Percentiles rank a stretch among this genome's conserved stretches.
phyloP scores from a whole-genome alignment of 2,797 vertebrate genomes.

The Halcyon smyrnensis region DNA sequence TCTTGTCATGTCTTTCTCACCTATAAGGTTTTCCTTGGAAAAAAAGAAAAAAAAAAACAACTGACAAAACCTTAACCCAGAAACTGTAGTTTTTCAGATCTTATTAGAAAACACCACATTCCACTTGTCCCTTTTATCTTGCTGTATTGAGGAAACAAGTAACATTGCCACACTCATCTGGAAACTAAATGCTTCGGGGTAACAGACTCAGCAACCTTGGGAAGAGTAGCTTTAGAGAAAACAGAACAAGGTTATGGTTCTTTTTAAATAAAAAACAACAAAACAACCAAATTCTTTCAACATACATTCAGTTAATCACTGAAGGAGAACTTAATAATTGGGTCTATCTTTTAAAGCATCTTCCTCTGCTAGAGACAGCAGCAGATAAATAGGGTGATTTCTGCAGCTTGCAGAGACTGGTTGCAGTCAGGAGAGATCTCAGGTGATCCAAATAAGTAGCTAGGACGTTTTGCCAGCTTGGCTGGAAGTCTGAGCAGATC shows the following conservation, averaged over 20 bases:
- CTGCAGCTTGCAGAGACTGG: neutral
- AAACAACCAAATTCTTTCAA: neutral
- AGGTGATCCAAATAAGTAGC: neutral
- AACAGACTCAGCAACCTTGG: neutral
- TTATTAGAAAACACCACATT: neutral
- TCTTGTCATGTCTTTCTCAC: neutral
- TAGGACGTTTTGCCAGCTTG: neutral
- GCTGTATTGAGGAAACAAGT: neutral
- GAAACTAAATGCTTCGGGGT: neutral
- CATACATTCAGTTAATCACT: neutral
- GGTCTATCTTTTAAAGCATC: neutral
- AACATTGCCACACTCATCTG: neutral
- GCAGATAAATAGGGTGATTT: neutral
- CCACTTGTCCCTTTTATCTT: neutral
- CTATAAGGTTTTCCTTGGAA: neutral
- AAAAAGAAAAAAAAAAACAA: neutral
- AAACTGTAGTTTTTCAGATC: neutral
- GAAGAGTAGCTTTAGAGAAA: neutral
- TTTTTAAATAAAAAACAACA: neutral
- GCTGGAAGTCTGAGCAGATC: neutral
- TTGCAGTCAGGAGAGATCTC: neutral
- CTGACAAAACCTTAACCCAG: neutral
- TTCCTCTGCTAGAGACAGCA: neutral
- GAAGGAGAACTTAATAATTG: neutral
- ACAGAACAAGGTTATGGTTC: neutral